Conservation (phyloP, 2,797 vertebrate species). For the Falco berigora region DNA sequence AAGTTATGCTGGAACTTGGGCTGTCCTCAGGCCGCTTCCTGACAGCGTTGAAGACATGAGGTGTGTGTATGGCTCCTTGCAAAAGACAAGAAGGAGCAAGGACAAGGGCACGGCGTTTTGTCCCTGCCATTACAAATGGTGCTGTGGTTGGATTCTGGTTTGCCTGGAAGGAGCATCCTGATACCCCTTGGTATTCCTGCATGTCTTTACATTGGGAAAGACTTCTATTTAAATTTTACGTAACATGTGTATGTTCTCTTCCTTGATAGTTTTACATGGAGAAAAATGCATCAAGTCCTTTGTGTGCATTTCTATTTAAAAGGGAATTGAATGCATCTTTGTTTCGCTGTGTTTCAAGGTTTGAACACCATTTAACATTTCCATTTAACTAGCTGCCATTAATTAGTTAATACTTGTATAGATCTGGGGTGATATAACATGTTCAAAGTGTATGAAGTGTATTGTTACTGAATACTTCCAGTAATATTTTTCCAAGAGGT, state of each 20-base stretch:
- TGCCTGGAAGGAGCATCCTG: background rate
- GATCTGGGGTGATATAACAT: background rate
- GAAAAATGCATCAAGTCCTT: background rate
- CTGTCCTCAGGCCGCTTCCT: constrained; percentile 22
- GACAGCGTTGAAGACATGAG: background rate
- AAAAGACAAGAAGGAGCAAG: background rate
- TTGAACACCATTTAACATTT: background rate
- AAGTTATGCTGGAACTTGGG: constrained; percentile 17
- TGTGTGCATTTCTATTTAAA: background rate
- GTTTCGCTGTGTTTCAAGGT: background rate
- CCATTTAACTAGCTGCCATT: background rate
- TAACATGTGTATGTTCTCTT: background rate
- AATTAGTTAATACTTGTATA: background rate
- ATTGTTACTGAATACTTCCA: background rate
- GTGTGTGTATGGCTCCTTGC: background rate
- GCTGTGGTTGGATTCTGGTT: background rate
- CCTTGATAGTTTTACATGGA: too few relatives aligned
- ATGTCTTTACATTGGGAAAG: background rate
- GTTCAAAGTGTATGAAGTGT: background rate
- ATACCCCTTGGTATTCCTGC: background rate
- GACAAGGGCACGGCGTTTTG: background rate
- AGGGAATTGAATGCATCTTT: background rate
- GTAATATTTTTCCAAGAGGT: background rate
- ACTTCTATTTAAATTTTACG: background rate
- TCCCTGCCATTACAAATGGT: background rate